These are phyloP conservation scores for Microctonus hyperodae DNA, from an alignment of 2,888 invertebrate genomes.

Conservation along the genomic window DNA sequence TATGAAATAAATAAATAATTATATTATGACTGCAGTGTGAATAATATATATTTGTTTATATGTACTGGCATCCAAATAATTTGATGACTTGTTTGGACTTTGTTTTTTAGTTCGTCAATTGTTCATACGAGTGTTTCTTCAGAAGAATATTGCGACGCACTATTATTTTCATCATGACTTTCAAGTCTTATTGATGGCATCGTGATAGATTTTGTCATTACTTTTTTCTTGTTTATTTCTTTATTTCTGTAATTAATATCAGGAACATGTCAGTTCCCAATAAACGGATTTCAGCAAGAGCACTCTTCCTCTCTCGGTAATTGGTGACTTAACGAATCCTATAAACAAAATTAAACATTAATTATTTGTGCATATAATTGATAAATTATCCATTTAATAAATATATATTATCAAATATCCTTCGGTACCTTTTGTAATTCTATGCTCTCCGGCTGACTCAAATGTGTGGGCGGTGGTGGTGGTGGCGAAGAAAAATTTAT, in stretches of 20 bases:
- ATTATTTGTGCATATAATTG: too few relatives aligned
- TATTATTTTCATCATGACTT: slow-evolving; percentile 36
- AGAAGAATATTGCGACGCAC: slow-evolving; percentile 41
- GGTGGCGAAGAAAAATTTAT: slow-evolving; percentile 56
- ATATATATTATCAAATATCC: too few relatives aligned
- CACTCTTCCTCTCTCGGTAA: slow-evolving; percentile 56
- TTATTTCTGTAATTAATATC: slow-evolving; percentile 20
- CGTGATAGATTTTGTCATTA: slow-evolving; percentile 47
- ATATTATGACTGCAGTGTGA: neutral
- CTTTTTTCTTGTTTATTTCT: slow-evolving; percentile 21
- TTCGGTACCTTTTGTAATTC: slow-evolving; percentile 55
- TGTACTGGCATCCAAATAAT: too few relatives aligned
- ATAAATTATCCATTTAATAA: too few relatives aligned
- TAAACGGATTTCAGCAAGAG: slow-evolving; percentile 57
- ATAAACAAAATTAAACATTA: too few relatives aligned
- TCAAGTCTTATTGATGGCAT: slow-evolving; percentile 44
- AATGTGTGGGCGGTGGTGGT: slow-evolving; percentile 51
- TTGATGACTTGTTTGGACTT: neutral
- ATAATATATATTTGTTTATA: neutral
- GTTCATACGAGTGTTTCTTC: slow-evolving; percentile 54
- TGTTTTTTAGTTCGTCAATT: slow-evolving; percentile 11
- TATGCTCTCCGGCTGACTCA: slow-evolving; percentile 52
- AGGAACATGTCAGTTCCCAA: slow-evolving; percentile 51
- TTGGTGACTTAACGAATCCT: slow-evolving; percentile 53
- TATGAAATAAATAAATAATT: neutral